Conservation (phyloP, 2,113 vertebrate genomes). For the Nanorana parkeri region DNA sequence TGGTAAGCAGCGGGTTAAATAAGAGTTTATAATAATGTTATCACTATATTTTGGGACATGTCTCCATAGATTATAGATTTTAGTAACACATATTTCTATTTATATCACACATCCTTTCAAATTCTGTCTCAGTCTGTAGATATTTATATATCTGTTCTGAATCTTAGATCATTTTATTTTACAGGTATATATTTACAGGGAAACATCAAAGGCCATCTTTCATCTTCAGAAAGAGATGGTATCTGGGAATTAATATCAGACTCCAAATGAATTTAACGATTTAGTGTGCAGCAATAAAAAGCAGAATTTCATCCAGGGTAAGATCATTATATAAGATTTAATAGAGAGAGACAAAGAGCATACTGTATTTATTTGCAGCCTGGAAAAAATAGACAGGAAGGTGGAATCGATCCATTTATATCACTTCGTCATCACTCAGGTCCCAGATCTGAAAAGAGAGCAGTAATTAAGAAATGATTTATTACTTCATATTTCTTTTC, state of each 20-base stretch:
- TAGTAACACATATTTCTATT: too few species aligned
- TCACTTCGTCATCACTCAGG: conserved; percentile 96
- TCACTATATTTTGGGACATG: too few species aligned
- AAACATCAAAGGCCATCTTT: not conserved
- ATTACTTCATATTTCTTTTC: too few species aligned
- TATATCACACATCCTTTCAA: too few species aligned
- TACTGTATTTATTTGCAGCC: conserved; percentile 22
- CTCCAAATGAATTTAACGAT: not conserved
- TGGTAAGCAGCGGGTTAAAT: too few species aligned
- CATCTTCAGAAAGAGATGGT: not conserved
- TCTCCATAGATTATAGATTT: too few species aligned
- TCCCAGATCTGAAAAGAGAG: conserved; percentile 92
- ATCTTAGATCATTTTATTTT: not conserved
- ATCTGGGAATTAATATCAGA: not conserved
- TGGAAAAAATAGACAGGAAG: not conserved
- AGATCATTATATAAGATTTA: not conserved
- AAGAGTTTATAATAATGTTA: too few species aligned
- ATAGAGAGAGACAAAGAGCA: not conserved
- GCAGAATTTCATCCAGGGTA: not conserved
- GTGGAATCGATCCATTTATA: conserved; percentile 71
- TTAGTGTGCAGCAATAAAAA: not conserved
- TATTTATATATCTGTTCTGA: not conserved
- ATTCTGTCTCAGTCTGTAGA: too few species aligned
- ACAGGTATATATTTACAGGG: not conserved
- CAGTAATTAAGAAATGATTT: not conserved